Base-by-base conservation (phyloP, 2,888 invertebrate genomes). In the Celastrina argiolus region DNA sequence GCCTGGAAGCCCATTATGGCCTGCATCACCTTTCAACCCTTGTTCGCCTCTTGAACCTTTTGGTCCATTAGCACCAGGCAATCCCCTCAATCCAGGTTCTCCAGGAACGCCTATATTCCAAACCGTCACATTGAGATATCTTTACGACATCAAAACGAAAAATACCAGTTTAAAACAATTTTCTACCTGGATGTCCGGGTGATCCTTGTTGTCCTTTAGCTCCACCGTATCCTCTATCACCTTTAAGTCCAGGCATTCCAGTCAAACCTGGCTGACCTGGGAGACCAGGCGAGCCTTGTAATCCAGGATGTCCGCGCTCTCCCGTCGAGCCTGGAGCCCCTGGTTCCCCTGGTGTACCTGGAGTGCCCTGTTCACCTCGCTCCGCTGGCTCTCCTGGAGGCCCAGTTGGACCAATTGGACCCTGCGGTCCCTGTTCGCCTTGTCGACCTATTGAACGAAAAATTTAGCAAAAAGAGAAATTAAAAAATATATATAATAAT, bases 321-420 rank as follows among this genome's bases (percentile, higher is more conserved):
- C 96, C 97, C 2, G 94, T 92, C 1, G 92, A 92, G 0, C 97
- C 97, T 0, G 92, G 84, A n/a, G 96, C 94, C 1, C 96, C 96
- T 14, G 92, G 80, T 75, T 95, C 95, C 41, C 95, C 95, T 6
- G 94, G 92, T 0, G 92, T 83, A 1, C 97, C 97, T 0, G 95
- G 93, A 5, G 92, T 85, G 2, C 96, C 96, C 0, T 94, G 92
- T 75, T 96, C 96, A 22, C 96, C 96, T 75, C 96, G 88, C 81
- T 96, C 96, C 0, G 95, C 96, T 59, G 95, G 94, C 82, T 96
- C 96, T 16, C 97, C 97, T 0, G 95, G 95, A 1, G 95, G 94
- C 1, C 97, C 97, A 0, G 92, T 89, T 0, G 94, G 94, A 3
- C 96, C 96, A 26, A 95, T 83, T 16, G 93, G 92, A n/a, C 97